Conservation (phyloP, 30 jellyfish, hydroid and myxozoan species). For the Hydractinia symbiolongicarpus region DNA sequence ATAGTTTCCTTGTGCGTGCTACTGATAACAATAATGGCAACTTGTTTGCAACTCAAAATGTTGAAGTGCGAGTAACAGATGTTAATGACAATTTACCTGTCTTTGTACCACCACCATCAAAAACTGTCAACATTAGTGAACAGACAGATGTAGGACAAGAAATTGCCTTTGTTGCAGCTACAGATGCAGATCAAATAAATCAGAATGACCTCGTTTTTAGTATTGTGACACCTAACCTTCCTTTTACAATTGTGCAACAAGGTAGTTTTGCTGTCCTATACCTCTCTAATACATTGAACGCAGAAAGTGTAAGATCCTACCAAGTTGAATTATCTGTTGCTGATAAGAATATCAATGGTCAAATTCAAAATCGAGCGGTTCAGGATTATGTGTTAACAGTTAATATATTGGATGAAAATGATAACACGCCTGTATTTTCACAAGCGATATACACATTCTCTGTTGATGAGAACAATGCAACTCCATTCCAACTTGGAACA, state of each 20-base stretch:
- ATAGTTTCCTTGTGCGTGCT: constrained; percentile 13
- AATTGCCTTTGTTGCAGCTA: constrained; percentile 10
- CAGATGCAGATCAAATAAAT: constrained; percentile 6
- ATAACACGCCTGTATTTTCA: not conserved
- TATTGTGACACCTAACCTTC: not conserved
- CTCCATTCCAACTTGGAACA: constrained; percentile 19
- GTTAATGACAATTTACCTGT: constrained; percentile 67
- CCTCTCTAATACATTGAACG: not conserved
- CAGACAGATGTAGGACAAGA: constrained; percentile 18
- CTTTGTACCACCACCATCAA: constrained; percentile 36
- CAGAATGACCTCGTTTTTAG: not conserved
- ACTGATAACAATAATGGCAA: not conserved
- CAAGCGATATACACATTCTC: constrained; percentile 4
- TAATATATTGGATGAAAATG: not conserved
- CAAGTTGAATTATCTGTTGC: constrained; percentile 14
- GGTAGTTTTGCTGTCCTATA: constrained; percentile 25
- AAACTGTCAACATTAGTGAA: constrained; percentile 41
- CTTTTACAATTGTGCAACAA: not conserved
- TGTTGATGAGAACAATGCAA: constrained; percentile 13
- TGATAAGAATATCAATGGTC: constrained; percentile 8
- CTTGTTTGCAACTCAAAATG: not conserved
- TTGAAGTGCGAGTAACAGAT: constrained; percentile 42
- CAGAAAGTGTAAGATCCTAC: not conserved
- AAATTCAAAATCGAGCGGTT: constrained; percentile 3
- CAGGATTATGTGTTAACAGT: not conserved